Conservation (phyloP, 1,140 invertebrate genomes). For the Ostrea denselamellosa region DNA sequence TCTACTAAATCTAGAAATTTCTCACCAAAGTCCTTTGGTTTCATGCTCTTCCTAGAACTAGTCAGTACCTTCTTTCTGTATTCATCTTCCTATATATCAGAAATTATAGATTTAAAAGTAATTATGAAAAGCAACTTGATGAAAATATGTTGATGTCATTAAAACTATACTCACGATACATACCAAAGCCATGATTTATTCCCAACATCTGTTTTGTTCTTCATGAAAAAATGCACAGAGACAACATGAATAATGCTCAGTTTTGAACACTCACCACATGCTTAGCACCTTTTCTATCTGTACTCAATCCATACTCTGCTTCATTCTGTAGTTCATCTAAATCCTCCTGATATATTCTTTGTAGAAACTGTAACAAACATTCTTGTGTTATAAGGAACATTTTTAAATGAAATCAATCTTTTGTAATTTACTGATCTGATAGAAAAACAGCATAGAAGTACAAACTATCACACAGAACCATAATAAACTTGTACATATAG, state of each 20-base stretch:
- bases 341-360: slow-evolving; percentile 72
- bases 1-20: background rate
- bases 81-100: slow-evolving; percentile 62
- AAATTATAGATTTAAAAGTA: background rate
- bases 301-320: slow-evolving; percentile 57
- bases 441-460: no score
- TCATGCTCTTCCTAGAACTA: slow-evolving; percentile 50
- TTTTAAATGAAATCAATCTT: no score
- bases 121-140: no score
- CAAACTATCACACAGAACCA: no score
- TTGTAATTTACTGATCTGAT: no score
- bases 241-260: background rate
- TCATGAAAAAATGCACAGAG: no score
- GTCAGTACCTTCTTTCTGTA: slow-evolving; percentile 63
- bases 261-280: slow-evolving; percentile 61
- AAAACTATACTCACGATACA: no score
- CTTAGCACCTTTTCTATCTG: slow-evolving; percentile 62
- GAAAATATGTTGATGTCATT: no score
- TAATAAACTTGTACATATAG: no score
- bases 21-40: slow-evolving; percentile 51
- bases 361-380: slow-evolving; percentile 64
- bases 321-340: slow-evolving; percentile 68
- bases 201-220: no score
- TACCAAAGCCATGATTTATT: no score
- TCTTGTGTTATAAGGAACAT: background rate